A percentile compares a stretch with the other conserved stretches of the same genome.
phyloP scores from a whole-genome alignment of 2,888 invertebrate genomes.

The Lordiphosa andalusiaca region DNA sequence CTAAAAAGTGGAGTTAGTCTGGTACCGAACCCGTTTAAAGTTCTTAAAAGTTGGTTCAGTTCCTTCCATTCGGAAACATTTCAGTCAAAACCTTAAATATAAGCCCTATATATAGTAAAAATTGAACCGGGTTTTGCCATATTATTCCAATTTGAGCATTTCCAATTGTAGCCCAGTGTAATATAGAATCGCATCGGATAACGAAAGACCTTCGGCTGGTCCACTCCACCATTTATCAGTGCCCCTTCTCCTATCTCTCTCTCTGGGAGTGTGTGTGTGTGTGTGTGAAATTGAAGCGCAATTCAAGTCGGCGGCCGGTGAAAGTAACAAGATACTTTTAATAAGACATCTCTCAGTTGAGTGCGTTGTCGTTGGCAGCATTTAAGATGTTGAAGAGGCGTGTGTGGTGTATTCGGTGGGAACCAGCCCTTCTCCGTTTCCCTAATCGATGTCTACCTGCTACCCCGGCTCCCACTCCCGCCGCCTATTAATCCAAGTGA shows the following conservation, averaged over 20 bases:
- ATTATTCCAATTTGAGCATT: too few relatives aligned
- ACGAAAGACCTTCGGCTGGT: too few relatives aligned
- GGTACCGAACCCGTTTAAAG: too few relatives aligned
- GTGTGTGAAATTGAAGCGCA: slow-evolving; percentile 72
- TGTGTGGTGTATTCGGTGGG: slow-evolving; percentile 23
- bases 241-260: neutral
- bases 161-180: too few relatives aligned
- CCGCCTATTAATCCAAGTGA: neutral
- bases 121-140: too few relatives aligned
- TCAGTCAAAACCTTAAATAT: too few relatives aligned
- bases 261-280: slow-evolving; percentile 1
- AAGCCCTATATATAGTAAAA: too few relatives aligned
- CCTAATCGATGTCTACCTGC: neutral
- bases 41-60: too few relatives aligned
- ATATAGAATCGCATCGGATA: too few relatives aligned
- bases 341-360: slow-evolving; percentile 63
- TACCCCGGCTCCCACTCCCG: neutral
- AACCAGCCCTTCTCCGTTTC: slow-evolving; percentile 22
- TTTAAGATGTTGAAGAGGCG: slow-evolving; percentile 48
- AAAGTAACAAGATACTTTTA: slow-evolving; percentile 76
- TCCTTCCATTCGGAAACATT: too few relatives aligned
- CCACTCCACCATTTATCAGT: too few relatives aligned
- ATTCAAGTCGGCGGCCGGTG: slow-evolving; percentile 67
- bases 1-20: too few relatives aligned
- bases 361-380: slow-evolving; percentile 21